These are phyloP conservation scores for Prionace glauca DNA, from an alignment of 2,797 vertebrate genomes.

Conservation along the genomic window DNA sequence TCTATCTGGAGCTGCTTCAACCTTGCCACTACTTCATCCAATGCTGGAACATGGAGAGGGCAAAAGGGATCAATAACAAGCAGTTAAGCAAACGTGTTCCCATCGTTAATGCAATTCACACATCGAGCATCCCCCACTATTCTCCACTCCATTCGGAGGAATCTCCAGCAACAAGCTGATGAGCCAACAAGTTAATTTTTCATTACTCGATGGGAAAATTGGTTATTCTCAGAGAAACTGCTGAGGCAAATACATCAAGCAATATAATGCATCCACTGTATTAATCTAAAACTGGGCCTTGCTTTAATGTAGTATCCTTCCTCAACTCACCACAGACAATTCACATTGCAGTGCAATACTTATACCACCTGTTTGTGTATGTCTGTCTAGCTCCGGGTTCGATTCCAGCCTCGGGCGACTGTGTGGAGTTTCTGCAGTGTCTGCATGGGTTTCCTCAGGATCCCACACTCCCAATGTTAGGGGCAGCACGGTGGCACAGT, in stretches of 20 bases:
- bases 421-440: no score
- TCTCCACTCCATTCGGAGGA: neutral
- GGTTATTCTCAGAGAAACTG: neutral
- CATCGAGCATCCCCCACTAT: neutral
- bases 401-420: no score
- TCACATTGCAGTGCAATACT: neutral
- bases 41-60: conserved; percentile 45
- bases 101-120: neutral
- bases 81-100: neutral
- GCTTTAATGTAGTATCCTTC: neutral
- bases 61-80: neutral
- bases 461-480: no score
- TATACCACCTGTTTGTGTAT: neutral
- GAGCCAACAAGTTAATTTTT: neutral
- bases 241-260: neutral
- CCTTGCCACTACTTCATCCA: conserved; percentile 66
- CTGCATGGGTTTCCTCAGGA: no score
- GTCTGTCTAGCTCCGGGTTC: neutral
- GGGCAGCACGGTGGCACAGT: no score
- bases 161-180: neutral
- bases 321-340: neutral
- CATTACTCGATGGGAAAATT: neutral
- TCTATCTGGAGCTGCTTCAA: conserved; percentile 76
- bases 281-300: neutral
- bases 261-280: neutral